Percentiles rank a stretch among this genome's conserved stretches.
phyloP scores from a whole-genome alignment of 2,888 invertebrate species.

The Steinernema carpocapsae region DNA sequence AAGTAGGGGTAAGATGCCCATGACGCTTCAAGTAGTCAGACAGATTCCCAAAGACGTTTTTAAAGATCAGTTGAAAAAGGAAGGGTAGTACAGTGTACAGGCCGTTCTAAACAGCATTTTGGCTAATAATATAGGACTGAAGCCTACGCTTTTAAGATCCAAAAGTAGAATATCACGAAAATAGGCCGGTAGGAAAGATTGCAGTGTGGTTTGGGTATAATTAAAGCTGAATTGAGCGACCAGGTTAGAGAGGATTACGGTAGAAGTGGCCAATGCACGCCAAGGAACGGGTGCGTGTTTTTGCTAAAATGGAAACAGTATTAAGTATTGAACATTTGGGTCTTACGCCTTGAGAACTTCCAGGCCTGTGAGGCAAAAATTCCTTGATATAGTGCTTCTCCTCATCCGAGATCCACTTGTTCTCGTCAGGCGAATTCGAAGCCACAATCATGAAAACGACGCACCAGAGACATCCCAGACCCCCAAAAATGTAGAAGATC shows the following conservation, averaged over 20 bases:
- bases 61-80: slow-evolving; percentile 49
- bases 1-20: slow-evolving; percentile 40
- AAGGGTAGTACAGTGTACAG: slow-evolving; percentile 52
- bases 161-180: slow-evolving; percentile 44
- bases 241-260: slow-evolving; percentile 37
- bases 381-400: slow-evolving; percentile 44
- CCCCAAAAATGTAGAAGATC: slow-evolving; percentile 57
- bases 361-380: background rate
- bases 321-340: background rate
- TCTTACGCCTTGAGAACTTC: background rate
- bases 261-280: slow-evolving; percentile 40
- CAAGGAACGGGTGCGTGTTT: slow-evolving; percentile 42
- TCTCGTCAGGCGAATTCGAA: slow-evolving; percentile 47
- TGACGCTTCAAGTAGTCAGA: slow-evolving; percentile 47
- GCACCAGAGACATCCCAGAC: slow-evolving; percentile 28
- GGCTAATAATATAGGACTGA: background rate
- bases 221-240: slow-evolving; percentile 38
- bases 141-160: slow-evolving; percentile 36
- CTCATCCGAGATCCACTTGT: slow-evolving; percentile 47
- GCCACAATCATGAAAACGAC: slow-evolving; percentile 21
- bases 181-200: slow-evolving; percentile 43
- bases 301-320: slow-evolving; percentile 3
- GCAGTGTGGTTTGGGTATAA: slow-evolving; percentile 24
- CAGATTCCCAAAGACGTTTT: slow-evolving; percentile 43
- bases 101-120: slow-evolving; percentile 47